Base-by-base conservation (phyloP, 2,113 vertebrate genomes). In the Macrotis lagotis region DNA sequence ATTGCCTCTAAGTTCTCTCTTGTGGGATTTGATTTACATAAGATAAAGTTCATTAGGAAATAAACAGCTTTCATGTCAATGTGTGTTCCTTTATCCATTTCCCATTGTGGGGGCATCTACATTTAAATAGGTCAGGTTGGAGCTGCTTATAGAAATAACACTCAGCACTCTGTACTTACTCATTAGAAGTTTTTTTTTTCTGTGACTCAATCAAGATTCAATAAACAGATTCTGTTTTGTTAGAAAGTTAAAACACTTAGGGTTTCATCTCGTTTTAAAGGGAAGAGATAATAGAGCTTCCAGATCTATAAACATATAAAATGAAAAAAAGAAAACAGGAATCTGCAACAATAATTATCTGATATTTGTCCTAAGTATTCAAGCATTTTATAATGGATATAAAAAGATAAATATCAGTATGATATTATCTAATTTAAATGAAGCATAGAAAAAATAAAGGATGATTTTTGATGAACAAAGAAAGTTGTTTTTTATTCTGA, bases 401-500 rank as follows among this genome's bases (percentile, higher is more conserved):
- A 16, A 49, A 89, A 44, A 26, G 31, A 53, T 5, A 25, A 3
- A 19, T 16, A 31, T 50, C 25, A 53, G 9, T 0, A 24, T 52
- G 50, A 2, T 44, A 49, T 90, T 92, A 49, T 48, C 4, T 37
- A 91, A 83, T 1, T 48, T 89, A 48, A 52, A 94, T 6, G 12
- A 90, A 2, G 49, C 47, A 83, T 48, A 28, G 5, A 24, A 88
- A 95, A 55, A 50, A 4, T 4, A 89, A 48, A 89, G 49, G 47
- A 89, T 26, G 44, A 28, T 48, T 24, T 48, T 31, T 26, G 66
- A 22, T 74, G n/a, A 49, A 89, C 48, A 89, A 89, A 89, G 48
- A 94, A 93, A 66, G 48, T 0, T n/a, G 47, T 1, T n/a, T 95
- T 95, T 94, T 51, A 51, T 52, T 91, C n/a, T 52, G 37, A 44